phyloP scores from a whole-genome alignment of 64 coral and sea anemone species.

The Montipora cactus region DNA sequence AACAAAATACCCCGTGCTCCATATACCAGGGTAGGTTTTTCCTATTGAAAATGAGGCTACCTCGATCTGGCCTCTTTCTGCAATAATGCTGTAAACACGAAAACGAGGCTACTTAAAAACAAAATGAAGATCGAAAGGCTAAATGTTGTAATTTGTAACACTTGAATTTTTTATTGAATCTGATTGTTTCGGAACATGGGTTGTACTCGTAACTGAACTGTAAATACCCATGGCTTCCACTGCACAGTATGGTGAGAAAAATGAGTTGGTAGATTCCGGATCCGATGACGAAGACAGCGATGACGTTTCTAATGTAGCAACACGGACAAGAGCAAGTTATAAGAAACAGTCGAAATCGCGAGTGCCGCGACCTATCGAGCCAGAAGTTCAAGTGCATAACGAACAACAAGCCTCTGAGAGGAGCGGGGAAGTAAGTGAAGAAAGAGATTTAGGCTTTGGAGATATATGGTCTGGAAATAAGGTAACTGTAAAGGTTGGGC shows the following conservation, averaged over 20 bases:
- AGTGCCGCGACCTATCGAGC: constrained; percentile 8
- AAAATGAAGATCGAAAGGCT: neutral
- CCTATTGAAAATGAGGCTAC: neutral
- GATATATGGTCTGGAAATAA: constrained; percentile 52
- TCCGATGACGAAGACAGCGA: constrained; percentile 9
- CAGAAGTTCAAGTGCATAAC: constrained; percentile 14
- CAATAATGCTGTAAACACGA: neutral
- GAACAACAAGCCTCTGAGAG: neutral
- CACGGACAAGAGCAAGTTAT: constrained; percentile 1
- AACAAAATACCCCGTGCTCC: neutral
- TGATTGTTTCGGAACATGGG: neutral
- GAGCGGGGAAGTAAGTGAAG: constrained; percentile 58
- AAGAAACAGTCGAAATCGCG: neutral
- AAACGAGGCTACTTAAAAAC: constrained; percentile 24
- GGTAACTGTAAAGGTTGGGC: neutral
- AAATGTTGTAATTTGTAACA: neutral
- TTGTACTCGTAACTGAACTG: neutral
- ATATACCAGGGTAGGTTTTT: neutral
- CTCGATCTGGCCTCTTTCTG: neutral
- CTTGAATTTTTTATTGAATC: constrained; percentile 1
- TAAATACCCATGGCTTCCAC: neutral
- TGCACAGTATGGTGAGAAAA: neutral
- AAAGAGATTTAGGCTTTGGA: constrained; percentile 67
- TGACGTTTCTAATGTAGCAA: constrained; percentile 31
- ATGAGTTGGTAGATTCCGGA: constrained; percentile 30